phyloP scores from a whole-genome alignment of 2,888 invertebrate genomes.

The Archips xylosteana region DNA sequence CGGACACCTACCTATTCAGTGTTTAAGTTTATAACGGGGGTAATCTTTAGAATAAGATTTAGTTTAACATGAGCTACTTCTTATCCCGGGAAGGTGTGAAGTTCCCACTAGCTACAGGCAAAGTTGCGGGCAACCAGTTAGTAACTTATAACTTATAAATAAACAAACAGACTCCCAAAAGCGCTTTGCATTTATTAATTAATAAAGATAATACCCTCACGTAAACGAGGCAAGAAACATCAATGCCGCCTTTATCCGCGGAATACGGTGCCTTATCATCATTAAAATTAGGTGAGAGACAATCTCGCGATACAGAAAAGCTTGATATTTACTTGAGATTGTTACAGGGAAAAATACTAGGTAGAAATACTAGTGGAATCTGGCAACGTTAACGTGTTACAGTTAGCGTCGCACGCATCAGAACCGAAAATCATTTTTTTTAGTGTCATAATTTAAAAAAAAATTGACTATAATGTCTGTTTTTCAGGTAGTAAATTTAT shows the following conservation, averaged over 20 bases:
- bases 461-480: no score
- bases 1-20: no score
- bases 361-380: not conserved
- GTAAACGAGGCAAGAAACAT: slow-evolving; percentile 38
- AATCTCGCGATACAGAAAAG: not conserved
- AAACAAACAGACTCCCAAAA: slow-evolving; percentile 28
- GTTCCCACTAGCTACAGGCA: no score
- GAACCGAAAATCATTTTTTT: no score
- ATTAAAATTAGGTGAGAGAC: slow-evolving; percentile 36
- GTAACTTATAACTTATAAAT: slow-evolving; percentile 20
- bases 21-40: no score
- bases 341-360: slow-evolving; percentile 25
- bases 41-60: no score
- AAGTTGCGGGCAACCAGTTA: not conserved
- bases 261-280: slow-evolving; percentile 39
- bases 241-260: slow-evolving; percentile 38
- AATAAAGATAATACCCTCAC: slow-evolving; percentile 39
- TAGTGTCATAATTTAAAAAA: no score
- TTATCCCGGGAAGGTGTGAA: no score
- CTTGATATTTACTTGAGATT: not conserved
- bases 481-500: no score
- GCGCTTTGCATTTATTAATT: slow-evolving; percentile 41
- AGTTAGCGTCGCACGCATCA: no score
- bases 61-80: no score
- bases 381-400: no score